These are phyloP conservation scores for Zaprionus tsacasi DNA, from an alignment of 1,140 invertebrate species.

Conservation along the genomic window DNA sequence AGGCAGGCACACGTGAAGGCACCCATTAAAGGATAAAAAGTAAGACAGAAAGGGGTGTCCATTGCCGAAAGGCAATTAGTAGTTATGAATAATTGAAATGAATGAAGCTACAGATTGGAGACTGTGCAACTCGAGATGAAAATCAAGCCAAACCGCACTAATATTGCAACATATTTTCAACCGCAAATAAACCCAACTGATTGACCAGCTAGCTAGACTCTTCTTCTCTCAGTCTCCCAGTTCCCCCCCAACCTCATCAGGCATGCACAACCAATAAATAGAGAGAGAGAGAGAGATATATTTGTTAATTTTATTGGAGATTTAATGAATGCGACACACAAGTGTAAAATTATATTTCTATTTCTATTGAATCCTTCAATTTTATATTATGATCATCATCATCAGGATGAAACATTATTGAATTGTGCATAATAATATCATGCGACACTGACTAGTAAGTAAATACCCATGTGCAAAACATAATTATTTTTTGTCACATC, in stretches of 20 bases:
- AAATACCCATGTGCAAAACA: constrained; percentile 11
- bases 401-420: not conserved
- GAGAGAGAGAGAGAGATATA: not conserved
- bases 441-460: constrained; percentile 7
- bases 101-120: not conserved
- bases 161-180: not conserved
- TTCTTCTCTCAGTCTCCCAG: too few species aligned
- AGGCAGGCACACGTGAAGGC: not conserved
- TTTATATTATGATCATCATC: not conserved
- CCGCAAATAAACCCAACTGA: constrained; percentile 3
- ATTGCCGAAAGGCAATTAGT: not conserved
- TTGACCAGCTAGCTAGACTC: not conserved
- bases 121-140: not conserved
- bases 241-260: too few species aligned
- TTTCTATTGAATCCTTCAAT: constrained; percentile 3
- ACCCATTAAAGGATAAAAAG: not conserved
- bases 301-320: not conserved
- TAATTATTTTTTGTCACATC: constrained; percentile 20
- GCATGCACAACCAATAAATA: not conserved
- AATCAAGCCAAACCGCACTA: not conserved
- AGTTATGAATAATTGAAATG: not conserved
- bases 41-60: too few species aligned
- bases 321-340: constrained; percentile 40
- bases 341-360: constrained; percentile 35
- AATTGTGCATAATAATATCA: constrained; percentile 15